Base-by-base conservation (phyloP, 2,888 invertebrate species). In the Vanessa cardui region DNA sequence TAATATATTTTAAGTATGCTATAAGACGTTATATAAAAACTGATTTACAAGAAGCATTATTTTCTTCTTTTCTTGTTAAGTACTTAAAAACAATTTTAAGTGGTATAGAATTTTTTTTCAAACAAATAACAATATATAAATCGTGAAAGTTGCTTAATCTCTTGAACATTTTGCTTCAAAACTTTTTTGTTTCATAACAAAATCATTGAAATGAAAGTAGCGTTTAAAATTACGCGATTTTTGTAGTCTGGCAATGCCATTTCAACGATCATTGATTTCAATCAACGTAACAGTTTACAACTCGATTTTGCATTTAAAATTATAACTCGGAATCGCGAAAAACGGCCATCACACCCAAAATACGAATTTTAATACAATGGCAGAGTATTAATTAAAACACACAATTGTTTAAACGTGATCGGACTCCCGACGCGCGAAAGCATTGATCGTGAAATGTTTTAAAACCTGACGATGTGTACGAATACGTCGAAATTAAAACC, bases 351-450 rank as follows among this genome's bases (percentile, higher is more conserved):
- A 46, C 26, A 46, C 45, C 21, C 7, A 26, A 31, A 59, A 21
- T 21, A 21, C 52, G 16, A 65, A 59, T 65, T 60, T 69, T 70
- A 60, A 72, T 67, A 64, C 59, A 70, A 70, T 66, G 20, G 58
- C 49, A 44, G 56, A 63, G 68, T 65, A 70, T 68, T 72, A 67
- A 72, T 72, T 70, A 72, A 72, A 70, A 62, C 46, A 58, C 49
- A 70, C 61, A 70, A 72, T 65, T 60, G 60, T 26, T 64, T 20
- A 62, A 64, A 61, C 68, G 68, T 58, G 66, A 66, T 64, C 70
- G 60, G 67, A 49, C 31, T 64, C 39, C 60, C 54, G 64, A 15
- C 33, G 56, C 16, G 64, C 49, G 8, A 49, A 45, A 61, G 46
- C 65, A 62, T 50, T 62, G 62, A 65, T 68, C 65, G 62, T 58